Evolutionary conservation across 2,113 vertebrate genomes (phyloP), one percentile per base, ranked within the genome.

Genomic region (Lanius collurio): DNA sequence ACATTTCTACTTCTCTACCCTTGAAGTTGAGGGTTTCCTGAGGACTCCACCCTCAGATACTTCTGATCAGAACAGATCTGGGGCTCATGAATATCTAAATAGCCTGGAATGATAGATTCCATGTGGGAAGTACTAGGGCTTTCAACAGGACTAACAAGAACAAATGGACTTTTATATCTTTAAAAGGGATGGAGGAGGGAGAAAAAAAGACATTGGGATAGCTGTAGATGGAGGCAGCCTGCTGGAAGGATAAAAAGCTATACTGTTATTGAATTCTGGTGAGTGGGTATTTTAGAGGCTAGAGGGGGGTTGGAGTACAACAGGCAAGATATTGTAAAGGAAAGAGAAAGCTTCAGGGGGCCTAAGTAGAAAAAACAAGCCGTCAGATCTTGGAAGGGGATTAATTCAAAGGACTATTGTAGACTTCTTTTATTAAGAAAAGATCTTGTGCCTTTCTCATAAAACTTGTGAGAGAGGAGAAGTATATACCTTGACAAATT

Each of bases 331-430:
- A 5, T 56, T 90, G 21, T 75, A 79, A 82, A 93, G 18, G 49
- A 85, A 85, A 91, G 28, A 73, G 70, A 94, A 95, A 89, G 7
- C 84, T 79, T 79, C 89, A 76, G 81, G 78, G 59, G 44, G 75
- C 21, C 62, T 60, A 85, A 73, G 67, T 0, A 95, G 33, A 33
- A 82, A 88, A 95, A 78, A 89, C 37, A 87, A 93, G 23, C 80
- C 0, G 0, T 18, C 56, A 63, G 71, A 80, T 65, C 71, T 74
- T 1, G 1, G 59, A 93, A 91, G 22, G 28, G 69, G 37, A 82
- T 91, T 95, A 89, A 87, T 84, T 89, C 57, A 62, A 91, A 85
- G 47, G 33, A 69, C 37, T 76, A 35, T 80, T 87, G 50, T 65
- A 83, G 59, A 49, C 13, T 46, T 52, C 15, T 64, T 89, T 41